phyloP scores from a whole-genome alignment of 2,113 vertebrate genomes.

The Centropus bengalensis region DNA sequence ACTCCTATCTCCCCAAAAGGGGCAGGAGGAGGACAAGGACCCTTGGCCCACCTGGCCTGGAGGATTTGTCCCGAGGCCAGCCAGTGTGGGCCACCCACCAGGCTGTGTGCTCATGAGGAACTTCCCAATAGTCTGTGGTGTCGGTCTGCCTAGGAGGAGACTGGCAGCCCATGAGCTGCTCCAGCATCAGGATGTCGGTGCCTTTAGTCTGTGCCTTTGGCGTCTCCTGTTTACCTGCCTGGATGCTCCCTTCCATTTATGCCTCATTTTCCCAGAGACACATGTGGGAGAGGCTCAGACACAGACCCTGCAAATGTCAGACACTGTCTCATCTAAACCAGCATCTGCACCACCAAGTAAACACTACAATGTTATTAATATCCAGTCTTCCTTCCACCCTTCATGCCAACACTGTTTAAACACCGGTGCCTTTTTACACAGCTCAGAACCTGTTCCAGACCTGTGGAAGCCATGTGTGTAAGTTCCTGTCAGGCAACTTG shows the following conservation, averaged over 20 bases:
- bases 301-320: background rate
- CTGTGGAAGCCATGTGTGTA: background rate
- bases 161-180: background rate
- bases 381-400: background rate
- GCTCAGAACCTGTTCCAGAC: background rate
- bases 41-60: background rate
- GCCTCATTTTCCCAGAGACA: background rate
- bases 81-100: background rate
- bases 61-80: background rate
- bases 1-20: no score
- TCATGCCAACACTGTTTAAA: background rate
- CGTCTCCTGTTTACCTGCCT: background rate
- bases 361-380: background rate
- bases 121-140: background rate
- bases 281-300: rapidly evolving
- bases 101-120: background rate
- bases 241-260: background rate
- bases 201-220: background rate
- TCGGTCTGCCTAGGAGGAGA: background rate
- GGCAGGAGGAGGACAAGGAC: background rate
- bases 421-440: background rate
- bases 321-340: background rate
- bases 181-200: background rate
- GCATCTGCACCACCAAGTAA: background rate
- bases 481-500: background rate